Evolutionary conservation across 2,113 vertebrate genomes (phyloP).

Genomic region (Paralichthys olivaceus): DNA sequence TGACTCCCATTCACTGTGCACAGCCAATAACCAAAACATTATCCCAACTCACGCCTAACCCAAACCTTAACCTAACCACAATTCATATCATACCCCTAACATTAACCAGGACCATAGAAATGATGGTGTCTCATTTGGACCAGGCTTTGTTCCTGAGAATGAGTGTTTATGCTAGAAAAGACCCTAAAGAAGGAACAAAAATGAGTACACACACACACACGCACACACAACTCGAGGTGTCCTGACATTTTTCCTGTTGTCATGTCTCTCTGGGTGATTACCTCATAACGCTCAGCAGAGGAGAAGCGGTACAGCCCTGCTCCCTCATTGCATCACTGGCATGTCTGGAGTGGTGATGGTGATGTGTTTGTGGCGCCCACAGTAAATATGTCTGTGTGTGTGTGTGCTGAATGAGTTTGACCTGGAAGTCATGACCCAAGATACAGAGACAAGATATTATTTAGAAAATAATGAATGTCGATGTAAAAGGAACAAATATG

Average conservation of each 20-base stretch:
- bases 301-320: constrained; percentile 11
- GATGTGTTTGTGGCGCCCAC: constrained; percentile 23
- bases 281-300: constrained; percentile 32
- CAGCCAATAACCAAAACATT: neutral
- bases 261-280: constrained; percentile 44
- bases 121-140: too few relatives aligned
- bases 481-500: neutral
- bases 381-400: constrained; percentile 20
- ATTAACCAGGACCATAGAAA: too few relatives aligned
- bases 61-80: too few relatives aligned
- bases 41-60: too few relatives aligned
- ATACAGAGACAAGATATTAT: constrained; percentile 1
- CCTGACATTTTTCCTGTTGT: constrained; percentile 23
- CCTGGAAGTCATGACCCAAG: constrained; percentile 10
- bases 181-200: too few relatives aligned
- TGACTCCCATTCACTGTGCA: neutral
- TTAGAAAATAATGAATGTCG: neutral
- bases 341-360: constrained; percentile 19
- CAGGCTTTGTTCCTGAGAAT: too few relatives aligned
- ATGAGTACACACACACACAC: constrained; percentile 5
- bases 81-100: neutral
- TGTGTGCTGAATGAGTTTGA: neutral
- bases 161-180: too few relatives aligned
- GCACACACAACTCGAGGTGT: constrained; percentile 23
- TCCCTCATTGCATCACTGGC: constrained; percentile 34